Conservation (phyloP, 2,113 vertebrate genomes). For the Zapus hudsonius region DNA sequence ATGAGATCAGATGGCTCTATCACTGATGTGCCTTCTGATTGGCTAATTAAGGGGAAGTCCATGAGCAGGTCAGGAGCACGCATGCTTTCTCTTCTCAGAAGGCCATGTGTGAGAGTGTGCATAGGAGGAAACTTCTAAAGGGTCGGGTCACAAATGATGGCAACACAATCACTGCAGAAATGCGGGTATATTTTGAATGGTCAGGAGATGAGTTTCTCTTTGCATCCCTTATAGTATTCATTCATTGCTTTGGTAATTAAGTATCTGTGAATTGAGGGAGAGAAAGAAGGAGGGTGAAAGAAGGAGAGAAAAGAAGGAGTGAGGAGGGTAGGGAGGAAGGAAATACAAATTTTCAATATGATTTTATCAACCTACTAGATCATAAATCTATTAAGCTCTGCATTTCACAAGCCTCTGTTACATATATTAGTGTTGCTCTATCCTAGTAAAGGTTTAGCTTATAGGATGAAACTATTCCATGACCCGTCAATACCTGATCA, state of each 20-base stretch:
- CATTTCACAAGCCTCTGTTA: not conserved
- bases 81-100: conserved; percentile 4
- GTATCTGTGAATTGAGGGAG: not conserved
- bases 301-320: not conserved
- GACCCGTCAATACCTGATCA: not conserved
- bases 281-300: not conserved
- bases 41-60: not conserved
- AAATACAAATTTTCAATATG: not conserved
- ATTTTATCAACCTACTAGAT: not conserved
- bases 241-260: conserved; percentile 8
- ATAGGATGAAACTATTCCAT: not conserved
- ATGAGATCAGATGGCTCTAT: conserved; percentile 20
- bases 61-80: not conserved
- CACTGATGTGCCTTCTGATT: not conserved
- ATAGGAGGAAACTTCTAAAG: not conserved
- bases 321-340: not conserved
- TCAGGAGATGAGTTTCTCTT: conserved; percentile 6
- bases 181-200: conserved; percentile 12
- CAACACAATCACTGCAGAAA: not conserved
- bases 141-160: not conserved
- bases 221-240: not conserved
- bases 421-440: not conserved
- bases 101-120: not conserved
- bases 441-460: conserved; percentile 48
- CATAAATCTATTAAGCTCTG: not conserved